Percentiles rank a stretch among this genome's conserved stretches.
phyloP scores from a whole-genome alignment of 2,888 invertebrate genomes.

The Caenorhabditis sp. region DNA sequence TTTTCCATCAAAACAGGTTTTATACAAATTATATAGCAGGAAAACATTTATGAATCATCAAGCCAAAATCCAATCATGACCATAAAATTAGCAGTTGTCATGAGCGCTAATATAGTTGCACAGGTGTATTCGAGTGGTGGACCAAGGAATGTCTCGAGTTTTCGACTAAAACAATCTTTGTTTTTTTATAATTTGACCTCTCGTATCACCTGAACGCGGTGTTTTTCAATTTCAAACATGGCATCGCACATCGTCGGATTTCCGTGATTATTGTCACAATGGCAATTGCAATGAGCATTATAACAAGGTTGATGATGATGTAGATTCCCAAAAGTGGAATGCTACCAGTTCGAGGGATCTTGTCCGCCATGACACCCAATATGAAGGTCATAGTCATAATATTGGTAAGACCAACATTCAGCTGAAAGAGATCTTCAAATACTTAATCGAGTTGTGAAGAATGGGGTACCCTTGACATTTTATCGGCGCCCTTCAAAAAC shows the following conservation, averaged over 20 bases:
- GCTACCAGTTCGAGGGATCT: conserved; percentile 39
- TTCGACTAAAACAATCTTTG: conserved; percentile 25
- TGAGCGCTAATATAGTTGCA: conserved; percentile 24
- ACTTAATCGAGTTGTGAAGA: too few species aligned
- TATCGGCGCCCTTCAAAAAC: conserved; percentile 39
- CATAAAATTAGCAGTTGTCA: conserved; percentile 39
- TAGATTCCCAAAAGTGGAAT: conserved; percentile 42
- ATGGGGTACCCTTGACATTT: conserved; percentile 47
- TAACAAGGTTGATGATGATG: conserved; percentile 36
- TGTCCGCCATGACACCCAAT: conserved; percentile 47
- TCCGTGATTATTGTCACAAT: conserved; percentile 21
- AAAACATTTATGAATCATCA: conserved; percentile 7
- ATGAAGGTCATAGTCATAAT: conserved; percentile 62
- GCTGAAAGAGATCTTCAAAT: conserved; percentile 12
- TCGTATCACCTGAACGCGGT: conserved; percentile 24
- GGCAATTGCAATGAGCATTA: conserved; percentile 43
- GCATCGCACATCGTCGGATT: conserved; percentile 19
- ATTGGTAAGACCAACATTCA: conserved; percentile 47
- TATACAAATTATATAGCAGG: too few species aligned
- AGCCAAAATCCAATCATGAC: conserved; percentile 49
- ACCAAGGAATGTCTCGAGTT: conserved; percentile 34
- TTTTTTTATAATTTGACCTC: too few species aligned
- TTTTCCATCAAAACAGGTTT: too few species aligned
- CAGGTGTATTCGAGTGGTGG: conserved; percentile 41
- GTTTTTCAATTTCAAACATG: conserved; percentile 18